phyloP scores from a whole-genome alignment of 92 coral and sea anemone species.

The Porites evermanni region DNA sequence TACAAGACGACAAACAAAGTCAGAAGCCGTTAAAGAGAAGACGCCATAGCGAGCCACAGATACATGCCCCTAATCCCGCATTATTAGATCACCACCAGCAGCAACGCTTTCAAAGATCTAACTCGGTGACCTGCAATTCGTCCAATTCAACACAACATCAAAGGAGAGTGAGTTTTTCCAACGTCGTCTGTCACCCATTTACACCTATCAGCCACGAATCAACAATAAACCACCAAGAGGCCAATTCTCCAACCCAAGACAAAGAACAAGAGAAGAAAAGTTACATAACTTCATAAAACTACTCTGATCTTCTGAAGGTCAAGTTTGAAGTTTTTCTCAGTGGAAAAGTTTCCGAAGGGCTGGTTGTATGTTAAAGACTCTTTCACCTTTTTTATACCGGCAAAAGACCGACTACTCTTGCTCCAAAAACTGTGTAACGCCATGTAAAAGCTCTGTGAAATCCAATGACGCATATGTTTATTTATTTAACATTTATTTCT shows the following conservation, averaged over 20 bases:
- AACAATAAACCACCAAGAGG: not conserved
- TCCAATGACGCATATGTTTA: too few species aligned
- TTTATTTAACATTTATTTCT: too few species aligned
- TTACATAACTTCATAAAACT: not conserved
- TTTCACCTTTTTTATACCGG: too few species aligned
- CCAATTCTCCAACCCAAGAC: not conserved
- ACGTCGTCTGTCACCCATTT: not conserved
- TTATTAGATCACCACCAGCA: not conserved
- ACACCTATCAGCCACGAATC: not conserved
- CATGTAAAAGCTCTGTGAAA: too few species aligned
- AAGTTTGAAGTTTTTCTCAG: too few species aligned
- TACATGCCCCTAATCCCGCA: not conserved
- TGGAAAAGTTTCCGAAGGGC: too few species aligned
- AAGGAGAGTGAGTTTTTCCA: slow-evolving; percentile 29
- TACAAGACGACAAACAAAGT: slow-evolving; percentile 24
- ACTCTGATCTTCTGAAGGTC: too few species aligned
- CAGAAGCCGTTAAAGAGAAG: not conserved
- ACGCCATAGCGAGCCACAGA: slow-evolving; percentile 25
- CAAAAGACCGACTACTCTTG: too few species aligned
- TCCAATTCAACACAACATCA: not conserved
- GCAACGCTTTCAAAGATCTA: not conserved
- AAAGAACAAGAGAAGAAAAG: not conserved
- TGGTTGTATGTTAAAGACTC: too few species aligned
- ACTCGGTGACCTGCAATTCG: not conserved
- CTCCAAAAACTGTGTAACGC: too few species aligned